A percentile compares a stretch with the other conserved stretches of the same genome.
Evolutionary conservation across 2,113 vertebrate species (phyloP).

Genomic region (Mobula birostris): DNA sequence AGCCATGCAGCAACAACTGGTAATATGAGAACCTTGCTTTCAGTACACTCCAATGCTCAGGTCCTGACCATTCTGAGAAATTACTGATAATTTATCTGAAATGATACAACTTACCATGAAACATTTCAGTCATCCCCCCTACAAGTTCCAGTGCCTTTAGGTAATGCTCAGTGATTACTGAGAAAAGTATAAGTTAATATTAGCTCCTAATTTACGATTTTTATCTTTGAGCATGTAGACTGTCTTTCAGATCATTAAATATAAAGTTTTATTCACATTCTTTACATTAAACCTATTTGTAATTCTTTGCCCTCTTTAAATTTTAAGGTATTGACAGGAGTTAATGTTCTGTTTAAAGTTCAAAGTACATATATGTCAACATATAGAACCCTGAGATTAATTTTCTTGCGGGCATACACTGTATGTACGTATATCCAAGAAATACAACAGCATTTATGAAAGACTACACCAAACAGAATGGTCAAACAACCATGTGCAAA

Average conservation of each 20-base stretch:
- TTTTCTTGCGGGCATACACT: too few relatives aligned
- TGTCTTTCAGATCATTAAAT: background rate
- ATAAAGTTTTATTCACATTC: background rate
- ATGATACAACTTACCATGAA: conserved; percentile 58
- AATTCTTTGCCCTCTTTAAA: background rate
- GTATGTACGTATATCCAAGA: too few relatives aligned
- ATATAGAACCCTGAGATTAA: too few relatives aligned
- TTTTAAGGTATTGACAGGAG: background rate
- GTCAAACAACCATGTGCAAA: too few relatives aligned
- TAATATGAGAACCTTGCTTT: conserved; percentile 48
- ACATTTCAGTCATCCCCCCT: conserved; percentile 50
- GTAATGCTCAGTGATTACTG: background rate
- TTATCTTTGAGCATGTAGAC: background rate
- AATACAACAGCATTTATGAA: too few relatives aligned
- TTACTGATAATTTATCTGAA: conserved; percentile 45
- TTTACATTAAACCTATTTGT: background rate
- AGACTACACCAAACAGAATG: too few relatives aligned
- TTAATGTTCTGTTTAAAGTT: background rate
- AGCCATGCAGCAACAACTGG: conserved; percentile 75
- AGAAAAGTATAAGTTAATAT: conserved; percentile 45
- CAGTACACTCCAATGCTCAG: background rate
- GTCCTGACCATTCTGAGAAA: conserved; percentile 5
- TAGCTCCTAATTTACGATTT: conserved; percentile 51
- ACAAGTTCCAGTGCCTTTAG: conserved; percentile 51
- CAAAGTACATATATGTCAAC: too few relatives aligned